phyloP scores from a whole-genome alignment of 2,888 invertebrate species.

The Eupithecia pulchellata region DNA sequence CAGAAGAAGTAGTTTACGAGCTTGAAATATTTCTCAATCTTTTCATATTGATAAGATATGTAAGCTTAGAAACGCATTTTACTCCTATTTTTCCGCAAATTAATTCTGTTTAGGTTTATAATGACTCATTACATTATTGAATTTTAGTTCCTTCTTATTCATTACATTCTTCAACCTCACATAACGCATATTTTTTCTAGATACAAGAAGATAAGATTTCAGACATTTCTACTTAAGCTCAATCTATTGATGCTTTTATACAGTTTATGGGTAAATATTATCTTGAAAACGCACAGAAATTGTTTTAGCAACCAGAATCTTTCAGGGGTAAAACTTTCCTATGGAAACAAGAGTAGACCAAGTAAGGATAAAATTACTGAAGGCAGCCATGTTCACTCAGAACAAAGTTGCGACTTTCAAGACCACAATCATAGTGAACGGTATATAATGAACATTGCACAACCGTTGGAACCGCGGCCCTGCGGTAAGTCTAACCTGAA shows the following conservation, averaged over 20 bases:
- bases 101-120: not conserved
- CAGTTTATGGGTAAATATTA: not conserved
- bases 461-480: constrained; percentile 67
- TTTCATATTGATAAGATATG: not conserved
- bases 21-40: not conserved
- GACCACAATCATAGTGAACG: constrained; percentile 54
- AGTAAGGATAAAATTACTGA: constrained; percentile 21
- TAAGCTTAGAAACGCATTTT: not conserved
- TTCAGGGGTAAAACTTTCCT: not conserved
- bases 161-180: not conserved
- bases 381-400: constrained; percentile 8
- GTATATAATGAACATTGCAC: constrained; percentile 65
- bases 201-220: not conserved
- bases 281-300: not conserved
- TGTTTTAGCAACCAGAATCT: not conserved
- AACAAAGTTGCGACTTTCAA: constrained; percentile 34
- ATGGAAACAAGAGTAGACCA: constrained; percentile 6
- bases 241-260: not conserved
- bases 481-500: constrained; percentile 66
- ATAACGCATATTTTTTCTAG: not conserved
- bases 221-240: too few relatives aligned
- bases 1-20: not conserved
- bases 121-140: not conserved
- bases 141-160: not conserved
- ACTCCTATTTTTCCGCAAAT: not conserved